phyloP scores from a whole-genome alignment of 2,113 vertebrate species.

The Boulengeromyrus knoepffleri region DNA sequence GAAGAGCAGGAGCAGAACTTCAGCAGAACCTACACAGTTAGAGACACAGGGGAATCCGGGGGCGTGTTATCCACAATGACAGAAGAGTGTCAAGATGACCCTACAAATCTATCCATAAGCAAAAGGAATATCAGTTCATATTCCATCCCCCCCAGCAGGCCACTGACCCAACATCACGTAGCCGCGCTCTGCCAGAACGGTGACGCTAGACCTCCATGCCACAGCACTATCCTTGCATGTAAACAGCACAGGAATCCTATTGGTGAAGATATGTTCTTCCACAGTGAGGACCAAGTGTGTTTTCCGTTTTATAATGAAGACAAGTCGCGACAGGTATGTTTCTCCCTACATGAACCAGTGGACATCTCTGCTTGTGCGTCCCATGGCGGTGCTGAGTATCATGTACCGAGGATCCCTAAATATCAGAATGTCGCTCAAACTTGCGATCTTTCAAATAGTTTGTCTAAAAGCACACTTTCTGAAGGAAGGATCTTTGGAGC shows the following conservation, averaged over 20 bases:
- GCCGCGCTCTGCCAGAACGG: not conserved
- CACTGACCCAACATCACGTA: not conserved
- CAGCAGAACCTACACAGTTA: not conserved
- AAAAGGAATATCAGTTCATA: not conserved
- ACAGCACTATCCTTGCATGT: not conserved
- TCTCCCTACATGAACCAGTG: not conserved
- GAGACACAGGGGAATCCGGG: too few species aligned
- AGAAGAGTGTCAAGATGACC: not conserved
- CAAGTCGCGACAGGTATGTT: not conserved
- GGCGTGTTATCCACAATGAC: not conserved
- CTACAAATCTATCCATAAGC: not conserved
- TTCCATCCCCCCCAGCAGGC: not conserved
- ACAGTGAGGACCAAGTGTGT: not conserved
- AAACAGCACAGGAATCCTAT: not conserved
- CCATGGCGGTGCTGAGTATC: not conserved
- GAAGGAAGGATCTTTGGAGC: not conserved
- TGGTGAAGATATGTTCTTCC: not conserved
- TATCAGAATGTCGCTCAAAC: not conserved
- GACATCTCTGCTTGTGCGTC: not conserved
- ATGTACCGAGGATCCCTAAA: not conserved
- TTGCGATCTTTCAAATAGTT: not conserved
- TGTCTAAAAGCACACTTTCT: not conserved
- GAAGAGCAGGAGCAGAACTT: slow-evolving; percentile 9
- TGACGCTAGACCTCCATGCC: not conserved
- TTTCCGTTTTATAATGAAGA: not conserved